Evolutionary conservation across 2,113 vertebrate genomes (phyloP).

Genomic region (Daphoenositta chrysoptera): DNA sequence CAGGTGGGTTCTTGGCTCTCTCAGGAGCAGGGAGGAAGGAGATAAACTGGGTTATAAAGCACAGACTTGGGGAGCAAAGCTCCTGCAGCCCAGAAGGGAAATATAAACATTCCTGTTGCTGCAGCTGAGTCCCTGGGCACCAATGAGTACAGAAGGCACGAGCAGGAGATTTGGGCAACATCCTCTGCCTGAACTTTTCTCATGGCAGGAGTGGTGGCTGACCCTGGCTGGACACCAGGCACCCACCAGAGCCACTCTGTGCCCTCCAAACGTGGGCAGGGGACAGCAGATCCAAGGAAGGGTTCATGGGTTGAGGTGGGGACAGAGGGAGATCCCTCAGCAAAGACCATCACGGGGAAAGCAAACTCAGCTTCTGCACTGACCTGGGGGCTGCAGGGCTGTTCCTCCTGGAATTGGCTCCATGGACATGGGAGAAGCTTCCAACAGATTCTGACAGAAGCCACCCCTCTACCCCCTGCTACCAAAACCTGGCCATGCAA

Average conservation of each 20-base stretch:
- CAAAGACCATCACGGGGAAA: rapidly evolving
- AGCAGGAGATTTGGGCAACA: not conserved
- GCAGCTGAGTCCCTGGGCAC: not conserved
- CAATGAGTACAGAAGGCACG: rapidly evolving
- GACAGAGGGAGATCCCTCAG: not conserved
- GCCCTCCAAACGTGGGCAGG: not conserved
- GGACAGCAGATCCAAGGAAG: not conserved
- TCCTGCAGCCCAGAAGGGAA: not conserved
- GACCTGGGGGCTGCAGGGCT: not conserved
- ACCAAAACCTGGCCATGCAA: not conserved
- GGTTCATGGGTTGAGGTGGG: rapidly evolving
- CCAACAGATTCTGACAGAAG: not conserved
- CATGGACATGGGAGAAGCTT: not conserved
- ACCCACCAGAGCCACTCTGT: not conserved
- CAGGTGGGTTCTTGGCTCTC: not conserved
- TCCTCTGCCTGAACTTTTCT: not conserved
- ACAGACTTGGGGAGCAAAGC: not conserved
- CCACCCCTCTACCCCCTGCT: not conserved
- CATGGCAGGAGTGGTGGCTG: not conserved
- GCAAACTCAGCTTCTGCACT: not conserved
- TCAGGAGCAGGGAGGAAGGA: not conserved
- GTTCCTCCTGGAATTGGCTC: not conserved
- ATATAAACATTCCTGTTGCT: not conserved
- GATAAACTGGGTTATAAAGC: not conserved
- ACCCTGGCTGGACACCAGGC: not conserved